Base-by-base conservation (phyloP, 2,797 vertebrate genomes). In the Spheniscus humboldti region DNA sequence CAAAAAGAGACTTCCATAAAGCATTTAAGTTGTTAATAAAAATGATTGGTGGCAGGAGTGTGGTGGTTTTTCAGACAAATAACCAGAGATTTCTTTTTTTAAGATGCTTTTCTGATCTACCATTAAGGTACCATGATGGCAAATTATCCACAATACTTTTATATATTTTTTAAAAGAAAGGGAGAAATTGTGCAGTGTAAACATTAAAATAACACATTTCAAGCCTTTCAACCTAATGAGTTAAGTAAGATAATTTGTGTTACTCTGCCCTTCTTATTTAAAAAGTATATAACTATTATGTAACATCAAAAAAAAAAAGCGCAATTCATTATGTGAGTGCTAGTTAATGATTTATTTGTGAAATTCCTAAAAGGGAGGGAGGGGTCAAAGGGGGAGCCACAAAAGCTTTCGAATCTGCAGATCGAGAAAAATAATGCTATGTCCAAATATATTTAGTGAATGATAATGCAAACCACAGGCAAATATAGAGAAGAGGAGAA, bases 401-500 rank as follows among this genome's bases (percentile, higher is more conserved):
- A 76, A 91, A 81, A 92, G 23, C 83, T 89, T 95, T 94, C 1
- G 11, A 84, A 90, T 79, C 57, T 92, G 55, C 53, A 86, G 56
- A 77, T 92, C 79, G 92, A 94, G 77, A 90, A 88, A 91, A 93
- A 62, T 64, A 87, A 73, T 86, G 28, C 47, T 66, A 56, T 89
- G 87, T 96, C 76, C 76, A 94, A 88, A 72, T 94, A 88, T 78
- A 84, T 95, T 95, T 93, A 93, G 78, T 79, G 78, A 92, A 97
- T 94, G 69, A 76, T 92, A 94, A 92, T 94, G 83, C 81, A 96
- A 96, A 94, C 79, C 86, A 96, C 93, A 91, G 76, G 86, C n/a
- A 95, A 86, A 95, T 82, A 92, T 39, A 94, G 75, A 78, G 50
- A 91, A 83, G 57, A 88, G 48, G 59, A 96, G 90, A 95, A 92